These are phyloP conservation scores for Microcebus jonahi DNA, from an alignment of 2,113 vertebrate genomes.

Conservation along the genomic window DNA sequence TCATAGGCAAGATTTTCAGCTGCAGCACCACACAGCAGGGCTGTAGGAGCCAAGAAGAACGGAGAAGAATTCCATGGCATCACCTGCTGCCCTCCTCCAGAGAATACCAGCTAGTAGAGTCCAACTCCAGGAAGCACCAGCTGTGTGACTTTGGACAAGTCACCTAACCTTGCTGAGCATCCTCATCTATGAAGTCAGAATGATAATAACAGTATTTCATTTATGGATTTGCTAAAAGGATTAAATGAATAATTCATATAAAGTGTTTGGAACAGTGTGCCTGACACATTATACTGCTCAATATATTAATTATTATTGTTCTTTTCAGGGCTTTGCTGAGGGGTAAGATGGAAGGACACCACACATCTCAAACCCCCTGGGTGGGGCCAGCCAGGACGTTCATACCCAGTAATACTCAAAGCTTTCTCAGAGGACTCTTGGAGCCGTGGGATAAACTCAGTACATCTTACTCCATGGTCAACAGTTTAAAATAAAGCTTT, in stretches of 20 bases:
- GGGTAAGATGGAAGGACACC: neutral
- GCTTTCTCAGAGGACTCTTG: neutral
- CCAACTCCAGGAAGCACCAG: neutral
- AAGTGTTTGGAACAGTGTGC: neutral
- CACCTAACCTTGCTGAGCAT: neutral
- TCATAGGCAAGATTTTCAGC: neutral
- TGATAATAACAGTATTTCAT: neutral
- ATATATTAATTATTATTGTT: neutral
- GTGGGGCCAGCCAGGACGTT: neutral
- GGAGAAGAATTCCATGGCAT: neutral
- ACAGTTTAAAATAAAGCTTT: constrained; percentile 13
- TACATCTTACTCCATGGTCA: neutral
- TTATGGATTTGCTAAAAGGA: neutral
- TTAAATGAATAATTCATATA: neutral
- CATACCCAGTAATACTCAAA: neutral
- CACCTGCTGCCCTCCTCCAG: neutral
- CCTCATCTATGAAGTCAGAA: neutral
- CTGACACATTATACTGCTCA: neutral
- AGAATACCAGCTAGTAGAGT: neutral
- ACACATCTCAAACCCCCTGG: neutral
- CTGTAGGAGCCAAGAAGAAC: neutral
- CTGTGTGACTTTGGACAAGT: neutral
- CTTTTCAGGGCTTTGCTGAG: neutral
- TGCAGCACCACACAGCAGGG: neutral
- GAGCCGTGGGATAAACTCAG: neutral